Evolutionary conservation across 2,113 vertebrate genomes (phyloP).

Genomic region (Lamprologus speciosus): DNA sequence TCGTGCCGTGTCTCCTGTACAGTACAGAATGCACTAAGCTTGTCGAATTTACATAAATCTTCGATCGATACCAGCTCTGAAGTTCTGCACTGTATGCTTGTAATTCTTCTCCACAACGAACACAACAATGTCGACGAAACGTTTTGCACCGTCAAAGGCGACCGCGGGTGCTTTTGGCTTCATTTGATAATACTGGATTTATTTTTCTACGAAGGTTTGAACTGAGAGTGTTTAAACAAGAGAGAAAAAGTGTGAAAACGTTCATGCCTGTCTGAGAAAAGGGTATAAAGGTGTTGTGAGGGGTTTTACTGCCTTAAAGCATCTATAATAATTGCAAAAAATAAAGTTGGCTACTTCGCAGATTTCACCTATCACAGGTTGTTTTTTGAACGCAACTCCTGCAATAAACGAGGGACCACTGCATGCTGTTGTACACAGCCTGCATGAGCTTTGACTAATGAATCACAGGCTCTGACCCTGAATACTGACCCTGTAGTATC

Average conservation of each 20-base stretch:
- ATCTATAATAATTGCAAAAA: not conserved
- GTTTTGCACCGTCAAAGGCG: not conserved
- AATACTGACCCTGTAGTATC: constrained; percentile 89
- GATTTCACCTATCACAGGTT: not conserved
- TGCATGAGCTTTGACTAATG: not conserved
- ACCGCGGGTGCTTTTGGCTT: not conserved
- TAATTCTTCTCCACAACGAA: not conserved
- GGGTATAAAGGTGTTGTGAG: not conserved
- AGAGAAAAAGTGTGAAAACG: not conserved
- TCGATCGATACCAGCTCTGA: not conserved
- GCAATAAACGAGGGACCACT: not conserved
- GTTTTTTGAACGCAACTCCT: not conserved
- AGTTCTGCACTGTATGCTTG: not conserved
- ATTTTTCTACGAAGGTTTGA: not conserved
- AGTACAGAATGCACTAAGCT: not conserved
- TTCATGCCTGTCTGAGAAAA: not conserved
- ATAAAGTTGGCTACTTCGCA: not conserved
- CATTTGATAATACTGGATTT: not conserved
- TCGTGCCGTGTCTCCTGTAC: fast-evolving
- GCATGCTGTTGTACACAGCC: not conserved
- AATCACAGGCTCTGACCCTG: not conserved
- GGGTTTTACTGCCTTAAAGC: not conserved
- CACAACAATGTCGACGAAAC: not conserved
- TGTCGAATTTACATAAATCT: not conserved
- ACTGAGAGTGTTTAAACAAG: not conserved